Percentiles rank a stretch among this genome's conserved stretches.
These are phyloP conservation scores for Leucosticte australis DNA, from an alignment of 2,113 vertebrate species.

Conservation along the genomic window DNA sequence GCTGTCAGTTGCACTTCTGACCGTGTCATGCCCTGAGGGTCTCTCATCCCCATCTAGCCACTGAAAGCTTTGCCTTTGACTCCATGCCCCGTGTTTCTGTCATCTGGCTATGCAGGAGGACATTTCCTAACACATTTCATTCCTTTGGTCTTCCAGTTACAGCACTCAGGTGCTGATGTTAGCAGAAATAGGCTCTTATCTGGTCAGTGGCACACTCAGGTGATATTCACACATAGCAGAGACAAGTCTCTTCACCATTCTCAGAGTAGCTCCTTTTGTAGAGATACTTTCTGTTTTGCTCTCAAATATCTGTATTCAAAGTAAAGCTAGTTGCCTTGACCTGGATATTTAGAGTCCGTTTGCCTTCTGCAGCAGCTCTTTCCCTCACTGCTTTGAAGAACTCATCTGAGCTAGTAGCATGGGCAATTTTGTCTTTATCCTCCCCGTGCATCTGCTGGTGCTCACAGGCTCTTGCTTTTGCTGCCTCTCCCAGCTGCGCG, in stretches of 20 bases:
- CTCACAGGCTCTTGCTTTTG: neutral
- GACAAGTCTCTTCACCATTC: neutral
- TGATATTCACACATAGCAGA: neutral
- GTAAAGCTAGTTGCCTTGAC: neutral
- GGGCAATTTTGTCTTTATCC: constrained; percentile 29
- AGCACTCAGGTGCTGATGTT: neutral
- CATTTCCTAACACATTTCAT: neutral
- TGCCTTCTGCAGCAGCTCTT: neutral
- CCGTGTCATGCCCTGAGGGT: accelerated
- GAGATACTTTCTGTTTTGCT: neutral
- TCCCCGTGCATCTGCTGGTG: neutral
- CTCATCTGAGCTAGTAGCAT: neutral
- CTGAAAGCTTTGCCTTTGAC: neutral
- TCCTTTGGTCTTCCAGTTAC: neutral
- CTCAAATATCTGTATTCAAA: neutral
- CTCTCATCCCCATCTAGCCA: neutral
- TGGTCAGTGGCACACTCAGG: neutral
- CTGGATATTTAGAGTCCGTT: neutral
- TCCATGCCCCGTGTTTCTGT: neutral
- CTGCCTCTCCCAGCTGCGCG: neutral
- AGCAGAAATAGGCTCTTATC: neutral
- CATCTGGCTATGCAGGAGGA: neutral
- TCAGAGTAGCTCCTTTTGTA: neutral
- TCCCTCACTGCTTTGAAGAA: constrained; percentile 9
- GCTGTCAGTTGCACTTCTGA: neutral